Evolutionary conservation across 2,113 vertebrate species (phyloP).

Genomic region (Anarhynchus alexandrinus): DNA sequence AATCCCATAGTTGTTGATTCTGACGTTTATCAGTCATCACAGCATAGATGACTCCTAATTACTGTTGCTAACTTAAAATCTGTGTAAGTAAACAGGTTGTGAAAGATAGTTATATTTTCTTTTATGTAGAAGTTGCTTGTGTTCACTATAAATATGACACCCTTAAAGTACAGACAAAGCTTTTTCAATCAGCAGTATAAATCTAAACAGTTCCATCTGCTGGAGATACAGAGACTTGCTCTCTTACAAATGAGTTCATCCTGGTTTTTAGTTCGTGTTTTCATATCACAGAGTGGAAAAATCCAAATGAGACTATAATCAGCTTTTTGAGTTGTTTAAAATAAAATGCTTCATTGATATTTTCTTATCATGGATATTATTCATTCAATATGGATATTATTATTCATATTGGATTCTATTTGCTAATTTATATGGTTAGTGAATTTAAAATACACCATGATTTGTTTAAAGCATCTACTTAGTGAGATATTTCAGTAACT

Average conservation of each 20-base stretch:
- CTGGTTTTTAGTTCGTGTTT: neutral
- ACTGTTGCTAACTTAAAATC: neutral
- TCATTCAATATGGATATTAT: no score
- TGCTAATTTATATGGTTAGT: neutral
- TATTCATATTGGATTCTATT: neutral
- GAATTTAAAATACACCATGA: neutral
- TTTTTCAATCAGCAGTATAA: neutral
- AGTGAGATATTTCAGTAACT: neutral
- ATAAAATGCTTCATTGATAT: neutral
- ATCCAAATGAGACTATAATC: neutral
- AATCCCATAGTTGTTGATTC: neutral
- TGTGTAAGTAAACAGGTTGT: neutral
- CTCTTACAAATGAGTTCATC: neutral
- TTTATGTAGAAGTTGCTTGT: neutral
- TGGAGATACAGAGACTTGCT: constrained; percentile 27
- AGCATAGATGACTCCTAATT: neutral
- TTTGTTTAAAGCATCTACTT: neutral
- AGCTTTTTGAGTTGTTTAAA: neutral
- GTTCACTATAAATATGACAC: neutral
- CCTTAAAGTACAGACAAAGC: neutral
- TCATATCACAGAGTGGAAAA: neutral
- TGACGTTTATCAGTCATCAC: neutral
- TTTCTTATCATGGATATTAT: neutral
- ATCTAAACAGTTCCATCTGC: constrained; percentile 60
- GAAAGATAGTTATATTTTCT: neutral